A percentile compares a stretch with the other conserved stretches of the same genome.
Conservation (phyloP, 2,888 invertebrate species). For the Monochamus alternatus region DNA sequence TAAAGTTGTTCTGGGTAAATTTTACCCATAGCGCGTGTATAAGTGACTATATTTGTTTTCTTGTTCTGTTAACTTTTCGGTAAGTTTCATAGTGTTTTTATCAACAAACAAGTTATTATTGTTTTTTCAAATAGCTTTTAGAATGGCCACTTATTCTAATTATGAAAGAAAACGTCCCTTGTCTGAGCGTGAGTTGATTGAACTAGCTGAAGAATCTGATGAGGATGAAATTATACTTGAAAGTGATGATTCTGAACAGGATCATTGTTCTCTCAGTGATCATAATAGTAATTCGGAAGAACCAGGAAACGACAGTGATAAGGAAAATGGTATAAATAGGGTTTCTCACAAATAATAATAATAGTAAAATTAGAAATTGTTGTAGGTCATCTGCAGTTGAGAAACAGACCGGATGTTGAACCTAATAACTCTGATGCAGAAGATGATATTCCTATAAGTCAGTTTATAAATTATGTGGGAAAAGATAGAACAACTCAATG, state of each 20-base stretch:
- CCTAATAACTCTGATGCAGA: conserved; percentile 8
- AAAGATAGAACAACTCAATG: neutral
- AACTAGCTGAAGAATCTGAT: conserved; percentile 1
- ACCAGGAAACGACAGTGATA: neutral
- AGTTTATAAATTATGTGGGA: conserved; percentile 8
- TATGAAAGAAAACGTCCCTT: conserved; percentile 4
- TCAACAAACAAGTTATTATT: neutral
- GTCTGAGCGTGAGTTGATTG: conserved; percentile 2
- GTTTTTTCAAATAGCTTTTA: neutral
- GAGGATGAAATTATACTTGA: conserved; percentile 8
- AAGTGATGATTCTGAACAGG: conserved; percentile 12
- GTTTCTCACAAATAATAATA: neutral
- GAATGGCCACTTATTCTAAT: conserved; percentile 1
- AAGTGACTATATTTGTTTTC: neutral
- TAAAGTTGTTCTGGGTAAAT: conserved; percentile 1
- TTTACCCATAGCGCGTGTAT: conserved; percentile 7
- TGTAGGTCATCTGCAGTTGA: neutral
- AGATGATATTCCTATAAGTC: conserved; percentile 1
- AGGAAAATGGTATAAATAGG: conserved; percentile 6
- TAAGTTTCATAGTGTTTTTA: neutral
- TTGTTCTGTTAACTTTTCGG: conserved; percentile 8
- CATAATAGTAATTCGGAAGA: conserved; percentile 6
- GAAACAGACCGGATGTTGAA: neutral
- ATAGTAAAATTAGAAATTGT: neutral
- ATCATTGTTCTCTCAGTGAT: conserved; percentile 6